Conservation (phyloP, 2,113 vertebrate genomes). For the Cryptotis parvus region DNA sequence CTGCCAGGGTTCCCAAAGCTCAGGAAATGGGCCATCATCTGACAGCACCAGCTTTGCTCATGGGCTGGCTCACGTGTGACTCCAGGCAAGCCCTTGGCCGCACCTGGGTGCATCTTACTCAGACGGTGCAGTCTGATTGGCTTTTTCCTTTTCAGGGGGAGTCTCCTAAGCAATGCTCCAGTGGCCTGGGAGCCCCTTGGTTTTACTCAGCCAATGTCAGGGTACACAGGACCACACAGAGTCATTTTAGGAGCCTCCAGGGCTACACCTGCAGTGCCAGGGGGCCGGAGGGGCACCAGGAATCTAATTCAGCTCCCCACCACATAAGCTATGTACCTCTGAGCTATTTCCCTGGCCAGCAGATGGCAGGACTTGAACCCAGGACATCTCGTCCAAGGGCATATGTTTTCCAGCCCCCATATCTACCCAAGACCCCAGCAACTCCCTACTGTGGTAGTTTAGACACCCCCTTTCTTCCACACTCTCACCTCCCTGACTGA, state of each 20-base stretch:
- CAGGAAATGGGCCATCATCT: not conserved
- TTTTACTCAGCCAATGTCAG: no score
- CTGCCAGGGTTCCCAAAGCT: no score
- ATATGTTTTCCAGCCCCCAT: not conserved
- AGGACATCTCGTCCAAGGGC: not conserved
- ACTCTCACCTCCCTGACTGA: not conserved
- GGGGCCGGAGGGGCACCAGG: no score
- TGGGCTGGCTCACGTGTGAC: not conserved
- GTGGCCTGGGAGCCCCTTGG: no score
- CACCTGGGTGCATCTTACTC: fast-evolving
- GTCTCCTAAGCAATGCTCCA: no score
- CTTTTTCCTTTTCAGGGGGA: no score
- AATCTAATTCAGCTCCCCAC: no score
- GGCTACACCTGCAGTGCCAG: no score
- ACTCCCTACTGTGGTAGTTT: not conserved
- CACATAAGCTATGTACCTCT: no score
- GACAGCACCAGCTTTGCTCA: not conserved
- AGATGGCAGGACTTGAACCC: not conserved
- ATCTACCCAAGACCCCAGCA: not conserved
- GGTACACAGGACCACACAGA: no score
- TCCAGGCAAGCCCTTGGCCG: not conserved
- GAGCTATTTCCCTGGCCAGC: no score
- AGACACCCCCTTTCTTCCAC: not conserved
- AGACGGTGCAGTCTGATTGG: not conserved
- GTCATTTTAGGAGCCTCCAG: no score